phyloP scores from a whole-genome alignment of 2,113 vertebrate species.

The Bagarius yarrelli region DNA sequence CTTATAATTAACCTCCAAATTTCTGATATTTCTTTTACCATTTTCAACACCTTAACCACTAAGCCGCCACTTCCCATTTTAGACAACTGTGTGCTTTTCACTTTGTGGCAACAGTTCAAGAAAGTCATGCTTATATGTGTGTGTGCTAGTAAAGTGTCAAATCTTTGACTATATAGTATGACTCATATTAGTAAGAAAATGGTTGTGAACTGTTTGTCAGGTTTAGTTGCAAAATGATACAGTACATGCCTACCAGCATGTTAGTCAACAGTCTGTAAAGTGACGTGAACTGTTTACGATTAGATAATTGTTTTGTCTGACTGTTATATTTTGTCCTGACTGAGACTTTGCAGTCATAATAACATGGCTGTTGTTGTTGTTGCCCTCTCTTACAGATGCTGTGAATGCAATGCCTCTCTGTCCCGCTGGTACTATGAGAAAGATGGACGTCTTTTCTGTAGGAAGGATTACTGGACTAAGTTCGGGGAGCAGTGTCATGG shows the following conservation, averaged over 20 bases:
- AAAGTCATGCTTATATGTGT: too few relatives aligned
- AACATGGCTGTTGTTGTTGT: neutral
- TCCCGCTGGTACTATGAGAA: constrained; percentile 99
- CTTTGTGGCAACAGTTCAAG: too few relatives aligned
- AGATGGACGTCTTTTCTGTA: constrained; percentile 94
- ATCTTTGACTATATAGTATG: too few relatives aligned
- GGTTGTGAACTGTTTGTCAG: neutral
- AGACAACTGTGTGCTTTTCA: too few relatives aligned
- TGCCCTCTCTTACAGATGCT: constrained; percentile 75
- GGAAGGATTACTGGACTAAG: constrained; percentile 93
- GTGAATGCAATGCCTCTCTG: constrained; percentile 85
- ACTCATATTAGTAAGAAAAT: neutral
- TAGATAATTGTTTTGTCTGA: neutral
- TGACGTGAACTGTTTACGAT: neutral
- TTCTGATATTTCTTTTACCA: too few relatives aligned
- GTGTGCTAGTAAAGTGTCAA: too few relatives aligned
- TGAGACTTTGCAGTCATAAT: constrained; percentile 1
- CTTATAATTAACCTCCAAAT: too few relatives aligned
- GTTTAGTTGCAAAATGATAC: neutral
- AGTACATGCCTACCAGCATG: neutral
- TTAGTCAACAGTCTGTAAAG: neutral
- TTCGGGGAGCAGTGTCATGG: constrained; percentile 94
- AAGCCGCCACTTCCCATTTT: too few relatives aligned
- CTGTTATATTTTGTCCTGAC: neutral
- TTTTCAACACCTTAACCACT: too few relatives aligned